Percentiles rank a stretch among this genome's conserved stretches.
Conservation (phyloP, 2,888 invertebrate genomes). For the Stomorhina lunata region DNA sequence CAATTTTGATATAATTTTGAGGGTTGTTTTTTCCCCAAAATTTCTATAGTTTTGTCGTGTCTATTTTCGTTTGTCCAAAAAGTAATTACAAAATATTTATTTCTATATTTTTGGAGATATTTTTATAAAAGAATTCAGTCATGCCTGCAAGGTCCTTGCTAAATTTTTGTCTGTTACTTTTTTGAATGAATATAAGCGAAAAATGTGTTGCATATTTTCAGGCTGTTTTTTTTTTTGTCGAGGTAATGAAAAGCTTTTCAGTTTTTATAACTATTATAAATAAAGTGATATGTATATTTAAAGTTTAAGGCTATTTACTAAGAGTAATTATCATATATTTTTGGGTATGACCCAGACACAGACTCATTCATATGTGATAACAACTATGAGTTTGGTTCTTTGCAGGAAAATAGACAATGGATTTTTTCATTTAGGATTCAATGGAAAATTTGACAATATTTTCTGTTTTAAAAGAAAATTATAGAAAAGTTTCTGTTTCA, state of each 20-base stretch:
- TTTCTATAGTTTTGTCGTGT: not conserved
- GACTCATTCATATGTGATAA: too few relatives aligned
- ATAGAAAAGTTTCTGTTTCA: too few relatives aligned
- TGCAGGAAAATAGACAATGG: too few relatives aligned
- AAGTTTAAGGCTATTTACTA: slow-evolving; percentile 22
- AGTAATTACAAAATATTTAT: slow-evolving; percentile 1
- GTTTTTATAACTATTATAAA: not conserved
- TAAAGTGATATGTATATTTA: not conserved
- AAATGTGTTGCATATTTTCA: not conserved
- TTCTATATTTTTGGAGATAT: not conserved
- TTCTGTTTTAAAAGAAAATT: too few relatives aligned
- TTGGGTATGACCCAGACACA: too few relatives aligned
- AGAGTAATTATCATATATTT: not conserved
- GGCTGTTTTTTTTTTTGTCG: not conserved
- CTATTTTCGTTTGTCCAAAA: not conserved
- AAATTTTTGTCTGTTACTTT: not conserved
- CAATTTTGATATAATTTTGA: not conserved
- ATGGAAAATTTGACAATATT: too few relatives aligned
- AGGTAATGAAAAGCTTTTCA: not conserved
- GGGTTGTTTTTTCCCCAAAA: not conserved
- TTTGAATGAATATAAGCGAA: not conserved
- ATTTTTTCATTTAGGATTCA: too few relatives aligned
- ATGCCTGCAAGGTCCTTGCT: not conserved
- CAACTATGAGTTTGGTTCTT: too few relatives aligned
- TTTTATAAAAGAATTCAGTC: not conserved